A percentile compares a stretch with the other conserved stretches of the same genome.
Conservation (phyloP, 2,888 invertebrate species). For the Alloscopus bannaensis region DNA sequence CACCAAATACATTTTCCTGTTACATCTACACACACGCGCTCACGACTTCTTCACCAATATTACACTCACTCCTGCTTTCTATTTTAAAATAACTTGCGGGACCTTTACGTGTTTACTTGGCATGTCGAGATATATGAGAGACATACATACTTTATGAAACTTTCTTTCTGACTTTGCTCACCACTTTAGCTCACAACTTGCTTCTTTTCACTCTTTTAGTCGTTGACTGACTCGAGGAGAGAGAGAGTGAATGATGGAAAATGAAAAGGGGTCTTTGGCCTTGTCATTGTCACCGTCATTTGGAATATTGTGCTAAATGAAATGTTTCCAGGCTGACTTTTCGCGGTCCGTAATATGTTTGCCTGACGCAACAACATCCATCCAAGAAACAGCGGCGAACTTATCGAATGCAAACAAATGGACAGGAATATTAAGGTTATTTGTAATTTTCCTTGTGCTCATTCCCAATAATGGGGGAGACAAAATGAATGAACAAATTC, state of each 20-base stretch:
- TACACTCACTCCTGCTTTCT: no score
- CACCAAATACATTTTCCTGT: constrained; percentile 47
- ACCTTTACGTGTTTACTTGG: no score
- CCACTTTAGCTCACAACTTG: no score
- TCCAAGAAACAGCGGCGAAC: neutral
- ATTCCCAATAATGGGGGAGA: neutral
- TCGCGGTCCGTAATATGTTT: neutral
- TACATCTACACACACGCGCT: neutral
- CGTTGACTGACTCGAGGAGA: neutral
- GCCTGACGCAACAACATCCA: neutral
- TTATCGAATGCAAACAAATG: constrained; percentile 24
- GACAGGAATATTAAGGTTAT: neutral
- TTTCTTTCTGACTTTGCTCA: no score
- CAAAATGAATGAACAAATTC: no score
- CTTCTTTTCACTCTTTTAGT: neutral
- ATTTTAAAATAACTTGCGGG: no score
- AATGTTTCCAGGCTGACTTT: neutral
- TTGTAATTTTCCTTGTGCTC: constrained; percentile 5
- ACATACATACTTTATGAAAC: no score
- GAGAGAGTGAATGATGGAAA: constrained; percentile 27
- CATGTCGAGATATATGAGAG: no score
- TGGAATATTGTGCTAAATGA: no score
- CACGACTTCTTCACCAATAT: no score
- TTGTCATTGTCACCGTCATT: constrained; percentile 44
- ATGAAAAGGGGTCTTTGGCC: constrained; percentile 51